Evolutionary conservation across 2,797 vertebrate species (phyloP), one percentile per base, ranked within the genome.

Genomic region (Nannoperca australis): DNA sequence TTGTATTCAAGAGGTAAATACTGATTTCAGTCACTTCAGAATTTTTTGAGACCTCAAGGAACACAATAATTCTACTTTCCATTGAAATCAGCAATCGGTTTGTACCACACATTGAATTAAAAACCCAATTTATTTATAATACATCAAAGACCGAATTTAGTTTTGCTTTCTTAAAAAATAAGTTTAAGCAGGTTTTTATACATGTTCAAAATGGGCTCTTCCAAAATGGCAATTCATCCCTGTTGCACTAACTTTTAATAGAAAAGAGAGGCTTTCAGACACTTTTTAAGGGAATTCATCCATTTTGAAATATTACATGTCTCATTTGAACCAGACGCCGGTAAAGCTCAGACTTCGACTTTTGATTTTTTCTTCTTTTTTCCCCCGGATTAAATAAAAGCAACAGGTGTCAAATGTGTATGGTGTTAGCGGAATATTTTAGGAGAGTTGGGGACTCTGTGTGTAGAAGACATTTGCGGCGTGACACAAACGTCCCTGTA

Each of bases 331-430:
- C 20, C 56, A 14, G 15, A 2, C 20, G 17, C 14, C 6, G 40
- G 13, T 13, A 55, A 22, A n/a, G 2, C 22, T 58, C 58, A 55
- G 1, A 42, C 47, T 24, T 18, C 2, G 1, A n/a, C 4, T 60
- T 36, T 22, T 24, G n/a, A 20, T 32, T 36, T 9, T 4, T 36
- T 8, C 9, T 36, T 36, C 10, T 36, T 36, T 36, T 27, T 22
- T n/a, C 40, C 50, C 27, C 5, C 22, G 1, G 47, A 75, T 69
- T n/a, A 55, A 63, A 81, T 63, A 47, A 54, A 66, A 72, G 56
- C 84, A 89, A 84, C 88, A 88, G 85, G 89, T 90, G 83, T 75
- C 40, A 83, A 10, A 58, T 53, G 47, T 70, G 58, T 51, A n/a
- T 73, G 63, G 44, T 38, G 53, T 2, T 68, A 5, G 0, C 15